Conservation (phyloP, 2,888 invertebrate genomes). For the Helleia helle region DNA sequence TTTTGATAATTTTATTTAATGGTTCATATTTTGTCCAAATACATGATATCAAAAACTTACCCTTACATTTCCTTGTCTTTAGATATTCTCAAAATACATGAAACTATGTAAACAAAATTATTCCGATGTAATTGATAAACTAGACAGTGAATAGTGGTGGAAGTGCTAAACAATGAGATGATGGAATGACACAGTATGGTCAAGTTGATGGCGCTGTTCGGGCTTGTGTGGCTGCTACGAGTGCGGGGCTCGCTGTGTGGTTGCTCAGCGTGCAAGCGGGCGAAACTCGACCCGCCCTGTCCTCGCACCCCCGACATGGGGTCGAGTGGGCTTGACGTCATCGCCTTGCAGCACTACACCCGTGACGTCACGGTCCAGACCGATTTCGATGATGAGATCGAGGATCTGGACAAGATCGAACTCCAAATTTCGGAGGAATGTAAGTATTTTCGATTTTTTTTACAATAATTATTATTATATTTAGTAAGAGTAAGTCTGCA, state of each 20-base stretch:
- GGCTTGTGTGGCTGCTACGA: slow-evolving; percentile 88
- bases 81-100: too few species aligned
- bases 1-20: not conserved
- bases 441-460: slow-evolving; percentile 40
- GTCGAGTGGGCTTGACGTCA: slow-evolving; percentile 60
- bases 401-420: slow-evolving; percentile 63
- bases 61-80: too few species aligned
- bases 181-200: slow-evolving; percentile 62
- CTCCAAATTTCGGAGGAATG: slow-evolving; percentile 61
- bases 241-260: slow-evolving; percentile 86
- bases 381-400: slow-evolving; percentile 60
- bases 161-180: slow-evolving; percentile 27
- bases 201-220: slow-evolving; percentile 87
- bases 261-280: slow-evolving; percentile 80
- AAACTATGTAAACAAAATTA: too few species aligned
- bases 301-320: slow-evolving; percentile 29
- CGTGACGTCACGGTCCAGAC: slow-evolving; percentile 69
- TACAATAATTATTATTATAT: too few species aligned
- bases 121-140: too few species aligned
- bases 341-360: slow-evolving; percentile 59
- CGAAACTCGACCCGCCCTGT: slow-evolving; percentile 21
- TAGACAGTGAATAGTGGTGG: too few species aligned
- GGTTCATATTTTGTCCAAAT: not conserved
- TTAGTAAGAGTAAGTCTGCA: too few species aligned
- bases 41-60: too few species aligned